phyloP scores from a whole-genome alignment of 1,140 invertebrate genomes.

The Pachyrhynchus sulphureomaculatus region DNA sequence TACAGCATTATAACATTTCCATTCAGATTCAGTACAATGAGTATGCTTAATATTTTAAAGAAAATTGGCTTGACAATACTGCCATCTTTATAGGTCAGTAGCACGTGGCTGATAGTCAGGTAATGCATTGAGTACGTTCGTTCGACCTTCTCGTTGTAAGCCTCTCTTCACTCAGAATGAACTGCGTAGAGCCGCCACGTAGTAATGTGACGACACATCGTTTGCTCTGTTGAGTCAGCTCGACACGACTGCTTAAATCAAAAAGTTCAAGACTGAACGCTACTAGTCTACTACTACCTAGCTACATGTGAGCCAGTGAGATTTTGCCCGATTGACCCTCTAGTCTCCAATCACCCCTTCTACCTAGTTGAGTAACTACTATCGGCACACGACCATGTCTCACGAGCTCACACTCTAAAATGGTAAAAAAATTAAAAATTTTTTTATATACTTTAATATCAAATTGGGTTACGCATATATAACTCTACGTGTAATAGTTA shows the following conservation, averaged over 20 bases:
- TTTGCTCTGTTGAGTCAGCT: slow-evolving; percentile 38
- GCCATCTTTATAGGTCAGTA: slow-evolving; percentile 53
- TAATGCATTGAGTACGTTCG: slow-evolving; percentile 47
- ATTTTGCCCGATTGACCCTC: slow-evolving; percentile 40
- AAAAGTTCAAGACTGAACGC: slow-evolving; percentile 32
- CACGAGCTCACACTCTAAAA: slow-evolving; percentile 47
- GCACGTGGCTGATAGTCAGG: slow-evolving; percentile 50
- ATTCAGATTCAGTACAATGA: slow-evolving; percentile 8
- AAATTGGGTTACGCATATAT: neutral
- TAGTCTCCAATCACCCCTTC: slow-evolving; percentile 34
- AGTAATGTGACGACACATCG: slow-evolving; percentile 36
- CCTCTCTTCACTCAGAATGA: slow-evolving; percentile 37
- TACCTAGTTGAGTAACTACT: slow-evolving; percentile 45
- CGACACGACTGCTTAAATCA: slow-evolving; percentile 25
- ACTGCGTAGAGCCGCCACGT: slow-evolving; percentile 46
- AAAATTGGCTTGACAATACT: slow-evolving; percentile 47
- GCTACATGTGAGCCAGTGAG: slow-evolving; percentile 45
- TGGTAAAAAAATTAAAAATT: slow-evolving; percentile 46
- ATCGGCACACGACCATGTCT: slow-evolving; percentile 44
- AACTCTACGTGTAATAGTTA: neutral
- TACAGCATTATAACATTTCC: slow-evolving; percentile 22
- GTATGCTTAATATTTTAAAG: slow-evolving; percentile 12
- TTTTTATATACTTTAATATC: slow-evolving; percentile 19
- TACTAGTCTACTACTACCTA: slow-evolving; percentile 39
- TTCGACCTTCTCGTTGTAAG: slow-evolving; percentile 41